Percentiles rank a stretch among this genome's conserved stretches.
These are phyloP conservation scores for Aviceda subcristata DNA, from an alignment of 2,113 vertebrate genomes.

Conservation along the genomic window DNA sequence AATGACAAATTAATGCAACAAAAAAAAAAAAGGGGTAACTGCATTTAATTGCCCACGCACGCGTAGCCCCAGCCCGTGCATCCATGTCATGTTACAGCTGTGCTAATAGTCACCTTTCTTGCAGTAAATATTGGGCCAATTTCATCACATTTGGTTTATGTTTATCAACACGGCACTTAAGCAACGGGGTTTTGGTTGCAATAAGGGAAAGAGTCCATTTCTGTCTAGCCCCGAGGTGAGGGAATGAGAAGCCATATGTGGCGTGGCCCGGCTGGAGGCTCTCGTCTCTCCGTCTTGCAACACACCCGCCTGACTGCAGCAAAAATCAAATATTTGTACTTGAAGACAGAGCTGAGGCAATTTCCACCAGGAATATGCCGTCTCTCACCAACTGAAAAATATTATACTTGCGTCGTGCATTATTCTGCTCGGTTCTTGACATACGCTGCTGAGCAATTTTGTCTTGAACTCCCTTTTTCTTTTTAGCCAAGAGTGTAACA, in stretches of 20 bases:
- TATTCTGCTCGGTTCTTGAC: background rate
- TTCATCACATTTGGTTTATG: slow-evolving; percentile 2
- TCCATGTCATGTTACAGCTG: background rate
- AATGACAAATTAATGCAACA: background rate
- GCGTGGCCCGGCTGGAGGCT: background rate
- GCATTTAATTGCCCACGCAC: background rate
- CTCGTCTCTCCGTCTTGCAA: background rate
- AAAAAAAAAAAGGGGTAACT: too few relatives aligned
- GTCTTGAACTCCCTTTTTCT: background rate
- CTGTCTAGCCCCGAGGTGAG: background rate
- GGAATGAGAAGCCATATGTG: background rate
- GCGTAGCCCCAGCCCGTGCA: background rate
- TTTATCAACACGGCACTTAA: background rate
- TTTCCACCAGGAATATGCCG: background rate
- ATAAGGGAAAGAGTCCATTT: background rate
- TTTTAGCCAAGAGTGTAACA: background rate
- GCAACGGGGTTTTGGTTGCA: slow-evolving; percentile 1
- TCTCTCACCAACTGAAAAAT: background rate
- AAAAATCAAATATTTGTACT: slow-evolving; percentile 1
- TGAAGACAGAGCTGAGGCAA: background rate
- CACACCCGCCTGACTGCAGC: background rate
- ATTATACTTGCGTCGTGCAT: accelerated
- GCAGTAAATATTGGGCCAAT: background rate
- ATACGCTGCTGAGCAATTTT: background rate
- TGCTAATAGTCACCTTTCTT: background rate